Conservation (phyloP, 2,113 vertebrate genomes). For the Nipponia nippon region DNA sequence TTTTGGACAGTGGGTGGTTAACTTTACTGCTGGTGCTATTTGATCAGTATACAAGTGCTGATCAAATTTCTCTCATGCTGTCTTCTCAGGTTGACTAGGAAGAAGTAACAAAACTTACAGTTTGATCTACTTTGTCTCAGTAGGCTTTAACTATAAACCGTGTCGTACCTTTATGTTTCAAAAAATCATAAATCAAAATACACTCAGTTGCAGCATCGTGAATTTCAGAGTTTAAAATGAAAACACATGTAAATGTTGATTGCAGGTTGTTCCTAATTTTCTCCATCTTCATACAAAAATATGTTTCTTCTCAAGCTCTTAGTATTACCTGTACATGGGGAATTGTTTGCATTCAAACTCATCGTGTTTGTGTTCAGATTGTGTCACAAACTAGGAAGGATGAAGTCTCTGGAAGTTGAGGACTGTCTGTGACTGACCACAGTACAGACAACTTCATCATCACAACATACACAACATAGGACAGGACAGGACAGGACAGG, state of each 20-base stretch:
- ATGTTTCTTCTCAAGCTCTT: neutral
- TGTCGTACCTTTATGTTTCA: neutral
- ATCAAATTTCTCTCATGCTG: neutral
- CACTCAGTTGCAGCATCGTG: neutral
- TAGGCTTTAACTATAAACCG: neutral
- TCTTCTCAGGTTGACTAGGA: neutral
- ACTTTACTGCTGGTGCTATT: neutral
- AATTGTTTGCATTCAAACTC: neutral
- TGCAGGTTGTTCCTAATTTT: neutral
- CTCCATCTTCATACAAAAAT: neutral
- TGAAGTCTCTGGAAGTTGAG: neutral
- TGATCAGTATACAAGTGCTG: neutral
- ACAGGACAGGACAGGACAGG: too few species aligned
- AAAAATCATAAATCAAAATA: neutral
- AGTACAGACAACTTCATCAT: neutral
- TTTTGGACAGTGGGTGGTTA: constrained; percentile 1
- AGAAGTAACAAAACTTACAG: neutral
- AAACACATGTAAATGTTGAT: neutral
- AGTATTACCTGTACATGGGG: accelerated
- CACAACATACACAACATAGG: too few species aligned
- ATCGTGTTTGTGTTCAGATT: accelerated
- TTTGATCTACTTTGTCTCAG: neutral
- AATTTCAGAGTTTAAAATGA: neutral
- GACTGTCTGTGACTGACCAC: neutral
- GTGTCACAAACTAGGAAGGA: neutral